Evolutionary conservation across 2,797 vertebrate species (phyloP), one percentile per base, ranked within the genome.

Genomic region (Enoplosus armatus): DNA sequence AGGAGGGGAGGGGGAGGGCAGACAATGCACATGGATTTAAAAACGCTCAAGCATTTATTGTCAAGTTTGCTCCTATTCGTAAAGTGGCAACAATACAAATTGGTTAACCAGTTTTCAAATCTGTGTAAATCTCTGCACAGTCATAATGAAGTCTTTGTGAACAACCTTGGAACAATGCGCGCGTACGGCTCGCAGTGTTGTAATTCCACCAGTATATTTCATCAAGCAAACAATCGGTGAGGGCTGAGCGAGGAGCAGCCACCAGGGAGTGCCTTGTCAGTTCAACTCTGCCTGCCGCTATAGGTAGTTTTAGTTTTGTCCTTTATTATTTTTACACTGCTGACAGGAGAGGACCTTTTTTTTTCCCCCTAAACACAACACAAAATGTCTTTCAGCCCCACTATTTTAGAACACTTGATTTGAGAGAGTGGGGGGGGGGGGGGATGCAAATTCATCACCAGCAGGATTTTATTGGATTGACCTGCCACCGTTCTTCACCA

Each of bases 91-190:
- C 80, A 85, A 87, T 76, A n/a, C 47, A 73, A 82, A 85, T 73
- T 80, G 67, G 90, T 86, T 86, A 81, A 72, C 41, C 64, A n/a
- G 43, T 75, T 48, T 56, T 76, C 8, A 56, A 70, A 90, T 83
- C 83, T 54, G 65, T 70, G 77, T 72, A 74, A 82, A 79, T 84
- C 81, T 88, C 51, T 70, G 61, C 73, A 35, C 60, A 37, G 29
- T 47, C 35, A 60, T 83, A 84, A 86, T 75, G 64, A 79, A 71
- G 75, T 75, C 75, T 80, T 84, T 82, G 87, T 67, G 48, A 87
- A 84, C 85, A 90, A 88, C 77, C 75, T 85, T 88, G 84, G 74
- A 87, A 85, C 75, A 86, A 80, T 77, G 59, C 53, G 35, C 41
- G 43, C 47, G 48, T 37, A 41, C 5, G 59, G 72, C 73, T 60